Base-by-base conservation (phyloP, 1,140 invertebrate species). In the Pantala flavescens region DNA sequence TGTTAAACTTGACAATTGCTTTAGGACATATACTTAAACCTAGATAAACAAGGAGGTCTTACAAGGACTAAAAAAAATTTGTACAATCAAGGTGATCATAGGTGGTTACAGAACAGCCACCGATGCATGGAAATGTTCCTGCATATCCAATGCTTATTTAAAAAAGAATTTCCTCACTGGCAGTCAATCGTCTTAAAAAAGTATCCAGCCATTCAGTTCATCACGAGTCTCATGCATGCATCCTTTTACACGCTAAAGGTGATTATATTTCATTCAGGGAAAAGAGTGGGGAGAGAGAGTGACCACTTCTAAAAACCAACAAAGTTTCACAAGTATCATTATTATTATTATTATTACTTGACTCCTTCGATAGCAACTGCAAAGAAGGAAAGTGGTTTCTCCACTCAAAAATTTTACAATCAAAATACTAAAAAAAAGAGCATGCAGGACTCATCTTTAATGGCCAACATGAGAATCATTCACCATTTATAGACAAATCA, bases 1-100 rank as follows among this genome's bases (percentile, higher is more conserved):
- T 14, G 12, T 63, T 63, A 16, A 63, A 63, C 49, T 7, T 63
- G 49, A 63, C n/a, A 21, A 63, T 63, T 19, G n/a, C n/a, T 5
- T 63, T 63, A 63, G 49, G 49, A 63, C 5, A 36, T 9, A 63
- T 63, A 63, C 49, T 63, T 63, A 63, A 63, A 63, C 49, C 49
- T 63, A 63, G 49, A 63, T 63, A 63, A 63, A 63, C 49, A 63
- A 63, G 49, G n/a, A 63, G 49, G 49, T 63, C 16, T 19, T 63
- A 19, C 12, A 19, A 19, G n/a, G 49, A 21, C 14, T 21, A 19
- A 63, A 63, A 63, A 63, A 63, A 63, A 63, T 63, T 63, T 63
- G 49, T 63, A 63, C 49, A 63, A 63, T 63, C 49, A 63, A 63
- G 49, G 49, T 63, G 49, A 63, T 63, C 49, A 63, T 63, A 63